Evolutionary conservation across 2,888 invertebrate genomes (phyloP).

Genomic region (Rhagonycha lutea): DNA sequence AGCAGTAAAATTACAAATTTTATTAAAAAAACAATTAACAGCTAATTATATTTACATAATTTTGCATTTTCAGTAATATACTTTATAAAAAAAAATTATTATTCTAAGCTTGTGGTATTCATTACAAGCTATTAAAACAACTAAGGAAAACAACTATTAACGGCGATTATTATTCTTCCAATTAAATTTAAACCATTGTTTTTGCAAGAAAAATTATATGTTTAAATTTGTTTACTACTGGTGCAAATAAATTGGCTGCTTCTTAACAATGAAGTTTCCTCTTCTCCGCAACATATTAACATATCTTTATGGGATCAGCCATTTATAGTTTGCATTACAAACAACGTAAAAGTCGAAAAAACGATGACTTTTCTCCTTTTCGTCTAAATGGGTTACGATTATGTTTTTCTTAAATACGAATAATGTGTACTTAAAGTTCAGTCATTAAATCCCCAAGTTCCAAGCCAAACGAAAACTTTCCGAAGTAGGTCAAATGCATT

Average conservation of each 20-base stretch:
- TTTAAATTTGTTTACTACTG: background rate
- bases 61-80: background rate
- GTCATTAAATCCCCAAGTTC: background rate
- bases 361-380: background rate
- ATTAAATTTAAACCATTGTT: too few species aligned
- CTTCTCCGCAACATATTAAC: background rate
- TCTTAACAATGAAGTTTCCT: background rate
- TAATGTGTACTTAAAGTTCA: background rate
- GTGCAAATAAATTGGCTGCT: background rate
- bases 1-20: background rate
- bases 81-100: background rate
- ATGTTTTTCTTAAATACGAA: background rate
- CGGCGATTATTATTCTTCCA: too few species aligned
- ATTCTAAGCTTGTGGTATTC: background rate
- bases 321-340: background rate
- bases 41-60: background rate
- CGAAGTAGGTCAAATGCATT: conserved; percentile 34
- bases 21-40: background rate
- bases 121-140: too few species aligned
- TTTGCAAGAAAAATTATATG: background rate
- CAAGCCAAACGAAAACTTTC: conserved; percentile 4
- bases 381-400: background rate
- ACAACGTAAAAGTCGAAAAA: background rate
- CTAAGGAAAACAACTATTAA: too few species aligned
- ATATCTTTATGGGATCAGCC: background rate